Evolutionary conservation across 1,140 invertebrate genomes (phyloP).

Genomic region (Tetraneura akinire): DNA sequence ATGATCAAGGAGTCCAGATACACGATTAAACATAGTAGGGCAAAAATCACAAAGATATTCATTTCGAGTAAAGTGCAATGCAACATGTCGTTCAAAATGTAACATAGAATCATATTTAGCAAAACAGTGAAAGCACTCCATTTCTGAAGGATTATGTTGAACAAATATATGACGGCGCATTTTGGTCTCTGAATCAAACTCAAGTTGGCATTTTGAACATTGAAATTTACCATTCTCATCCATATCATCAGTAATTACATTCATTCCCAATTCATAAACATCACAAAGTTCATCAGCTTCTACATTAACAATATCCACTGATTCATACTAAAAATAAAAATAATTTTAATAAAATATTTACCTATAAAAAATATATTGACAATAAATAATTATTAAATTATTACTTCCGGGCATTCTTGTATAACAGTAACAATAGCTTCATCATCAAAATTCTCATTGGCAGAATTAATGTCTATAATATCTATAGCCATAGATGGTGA

Average conservation of each 20-base stretch:
- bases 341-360: background rate
- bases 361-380: no score
- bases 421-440: conserved; percentile 31
- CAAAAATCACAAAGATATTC: conserved; percentile 51
- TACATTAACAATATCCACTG: background rate
- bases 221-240: conserved; percentile 33
- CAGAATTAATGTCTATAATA: conserved; percentile 43
- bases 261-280: conserved; percentile 1
- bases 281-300: conserved; percentile 16
- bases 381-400: conserved; percentile 3
- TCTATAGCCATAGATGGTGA: background rate
- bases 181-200: conserved; percentile 43
- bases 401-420: conserved; percentile 33
- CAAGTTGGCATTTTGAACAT: conserved; percentile 32
- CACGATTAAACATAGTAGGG: conserved; percentile 38
- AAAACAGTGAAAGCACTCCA: conserved; percentile 48
- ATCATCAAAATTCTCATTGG: background rate
- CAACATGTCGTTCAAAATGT: conserved; percentile 46
- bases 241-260: background rate
- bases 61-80: conserved; percentile 29
- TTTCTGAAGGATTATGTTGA: conserved; percentile 27
- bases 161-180: conserved; percentile 47
- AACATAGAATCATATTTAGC: conserved; percentile 35
- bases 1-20: conserved; percentile 42
- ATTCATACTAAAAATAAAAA: conserved; percentile 10